These are phyloP conservation scores for Lycodopsis pacificus DNA, from an alignment of 2,797 vertebrate genomes.

Conservation along the genomic window DNA sequence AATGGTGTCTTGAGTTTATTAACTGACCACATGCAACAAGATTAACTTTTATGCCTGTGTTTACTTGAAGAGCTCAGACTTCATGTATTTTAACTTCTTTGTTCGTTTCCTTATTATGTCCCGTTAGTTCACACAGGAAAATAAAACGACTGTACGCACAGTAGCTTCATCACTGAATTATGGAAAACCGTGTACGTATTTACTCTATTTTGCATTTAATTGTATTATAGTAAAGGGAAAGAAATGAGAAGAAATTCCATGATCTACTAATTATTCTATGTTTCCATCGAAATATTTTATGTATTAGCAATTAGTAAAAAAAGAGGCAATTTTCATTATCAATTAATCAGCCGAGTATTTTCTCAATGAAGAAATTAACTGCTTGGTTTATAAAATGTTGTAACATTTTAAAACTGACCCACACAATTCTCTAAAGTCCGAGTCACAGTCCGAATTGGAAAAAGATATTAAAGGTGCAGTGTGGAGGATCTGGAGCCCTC, in stretches of 20 bases:
- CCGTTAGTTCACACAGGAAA: background rate
- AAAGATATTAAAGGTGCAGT: no score
- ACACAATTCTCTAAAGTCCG: background rate
- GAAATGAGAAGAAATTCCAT: background rate
- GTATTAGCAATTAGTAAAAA: background rate
- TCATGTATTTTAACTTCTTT: background rate
- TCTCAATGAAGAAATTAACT: background rate
- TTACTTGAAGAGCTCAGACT: background rate
- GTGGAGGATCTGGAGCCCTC: background rate
- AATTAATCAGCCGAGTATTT: background rate
- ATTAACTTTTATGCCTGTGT: background rate
- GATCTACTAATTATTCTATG: background rate
- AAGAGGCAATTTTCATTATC: background rate
- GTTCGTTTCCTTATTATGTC: background rate
- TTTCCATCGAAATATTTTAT: background rate
- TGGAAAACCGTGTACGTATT: background rate
- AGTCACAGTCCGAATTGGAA: no score
- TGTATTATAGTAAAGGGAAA: background rate
- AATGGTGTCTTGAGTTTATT: conserved; percentile 15
- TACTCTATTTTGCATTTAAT: background rate
- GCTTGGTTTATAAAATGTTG: background rate
- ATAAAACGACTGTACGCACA: background rate
- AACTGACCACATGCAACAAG: conserved; percentile 21
- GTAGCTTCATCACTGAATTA: background rate
- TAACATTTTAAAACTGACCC: background rate